Evolutionary conservation across 2,113 vertebrate genomes (phyloP), one percentile per base, ranked within the genome.

Genomic region (Neodontobutis hainanensis): DNA sequence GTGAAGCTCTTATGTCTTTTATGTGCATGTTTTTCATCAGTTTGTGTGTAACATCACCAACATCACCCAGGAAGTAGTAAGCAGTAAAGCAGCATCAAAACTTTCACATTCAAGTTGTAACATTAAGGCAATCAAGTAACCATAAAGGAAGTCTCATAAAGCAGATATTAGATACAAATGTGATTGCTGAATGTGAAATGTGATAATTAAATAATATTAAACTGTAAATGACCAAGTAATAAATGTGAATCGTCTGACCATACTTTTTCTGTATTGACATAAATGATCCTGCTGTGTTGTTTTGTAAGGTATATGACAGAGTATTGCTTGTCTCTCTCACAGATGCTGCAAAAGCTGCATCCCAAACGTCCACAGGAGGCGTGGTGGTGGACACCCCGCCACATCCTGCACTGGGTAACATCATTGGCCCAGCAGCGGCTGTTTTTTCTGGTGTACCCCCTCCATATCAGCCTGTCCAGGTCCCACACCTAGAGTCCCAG

Each of bases 391-490:
- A 97, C 42, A 89, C 93, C 6, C 91, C 95, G 2, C 91, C 94
- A 59, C 87, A 94, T 38, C 78, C 94, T n/a, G 92, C 62, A 0
- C 77, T 93, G 7, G 89, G 91, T 34, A 15, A 85, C 62, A 89
- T 92, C 57, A 78, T 91, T 62, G 89, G 87, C 38, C 92, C 93
- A 19, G 85, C 91, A 1, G 70, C 73, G 7, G 88, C 90, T n/a
- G 32, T 78, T 61, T 68, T 93, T 12, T 73, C 88, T 8, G 75
- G 55, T 0, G 88, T 96, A 58, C 95, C 96, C 52, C 96, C 96
- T 75, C 95, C 97, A 0, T 99, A 99, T 36, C 97, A 97, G 62
- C 93, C 98, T 0, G 94, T 99, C 81, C 96, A 91, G 2, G 89
- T 97, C 62, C 94, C 95, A 16, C 94, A 93, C 74, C 84, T 95